A percentile compares a stretch with the other conserved stretches of the same genome.
Conservation (phyloP, 2,797 vertebrate species). For the Lutjanus campechanus region DNA sequence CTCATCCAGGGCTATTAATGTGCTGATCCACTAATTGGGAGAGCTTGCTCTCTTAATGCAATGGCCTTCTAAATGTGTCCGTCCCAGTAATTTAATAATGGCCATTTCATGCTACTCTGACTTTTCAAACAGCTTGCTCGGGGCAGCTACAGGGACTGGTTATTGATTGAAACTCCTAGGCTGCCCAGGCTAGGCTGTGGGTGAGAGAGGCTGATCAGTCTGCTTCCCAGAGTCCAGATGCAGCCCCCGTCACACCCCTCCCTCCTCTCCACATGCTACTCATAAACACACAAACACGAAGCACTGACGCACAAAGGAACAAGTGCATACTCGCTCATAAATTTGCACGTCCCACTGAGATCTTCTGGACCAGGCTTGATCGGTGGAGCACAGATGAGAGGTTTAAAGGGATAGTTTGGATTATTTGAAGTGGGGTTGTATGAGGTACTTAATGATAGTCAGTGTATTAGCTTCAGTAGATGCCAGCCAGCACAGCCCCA, state of each 20-base stretch:
- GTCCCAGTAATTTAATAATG: constrained; percentile 89
- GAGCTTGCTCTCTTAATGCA: constrained; percentile 87
- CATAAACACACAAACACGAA: constrained; percentile 69
- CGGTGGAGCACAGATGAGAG: constrained; percentile 6
- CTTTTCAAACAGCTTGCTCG: constrained; percentile 82
- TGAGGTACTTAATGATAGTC: too few species aligned
- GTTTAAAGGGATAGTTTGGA: too few species aligned
- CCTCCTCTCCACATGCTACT: constrained; percentile 55
- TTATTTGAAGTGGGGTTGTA: too few species aligned
- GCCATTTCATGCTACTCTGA: constrained; percentile 87
- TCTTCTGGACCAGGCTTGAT: constrained; percentile 30
- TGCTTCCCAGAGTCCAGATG: constrained; percentile 84
- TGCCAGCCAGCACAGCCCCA: too few species aligned
- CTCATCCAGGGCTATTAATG: constrained; percentile 86
- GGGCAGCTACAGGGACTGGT: constrained; percentile 84
- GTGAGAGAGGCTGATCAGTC: constrained; percentile 78
- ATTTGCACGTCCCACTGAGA: constrained; percentile 45
- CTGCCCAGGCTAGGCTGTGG: constrained; percentile 69
- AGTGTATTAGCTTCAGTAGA: too few species aligned
- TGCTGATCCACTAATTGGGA: constrained; percentile 84
- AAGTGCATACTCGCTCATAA: constrained; percentile 34
- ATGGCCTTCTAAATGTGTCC: constrained; percentile 87
- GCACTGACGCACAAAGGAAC: constrained; percentile 34
- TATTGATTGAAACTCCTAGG: constrained; percentile 83
- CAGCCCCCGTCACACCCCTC: constrained; percentile 42